Percentiles rank a stretch among this genome's conserved stretches.
Evolutionary conservation across 2,888 invertebrate species (phyloP).

Genomic region (Papilio demoleus): DNA sequence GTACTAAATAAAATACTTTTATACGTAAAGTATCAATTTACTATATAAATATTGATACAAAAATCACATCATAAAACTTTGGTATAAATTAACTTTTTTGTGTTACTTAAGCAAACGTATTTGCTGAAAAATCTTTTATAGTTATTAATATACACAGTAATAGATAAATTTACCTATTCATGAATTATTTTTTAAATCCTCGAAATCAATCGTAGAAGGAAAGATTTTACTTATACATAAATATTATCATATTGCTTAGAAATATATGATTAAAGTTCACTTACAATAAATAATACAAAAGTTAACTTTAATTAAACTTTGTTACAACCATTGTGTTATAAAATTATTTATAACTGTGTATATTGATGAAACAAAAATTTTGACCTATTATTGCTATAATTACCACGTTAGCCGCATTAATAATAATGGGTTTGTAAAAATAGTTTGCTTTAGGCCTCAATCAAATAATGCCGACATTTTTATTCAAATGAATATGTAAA

Average conservation of each 20-base stretch:
- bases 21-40: constrained; percentile 73
- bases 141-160: constrained; percentile 16
- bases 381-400: background rate
- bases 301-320: background rate
- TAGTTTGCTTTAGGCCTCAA: background rate
- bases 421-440: background rate
- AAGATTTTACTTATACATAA: background rate
- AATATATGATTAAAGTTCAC: background rate
- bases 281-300: constrained; percentile 1
- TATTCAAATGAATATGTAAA: background rate
- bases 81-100: constrained; percentile 50
- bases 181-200: background rate
- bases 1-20: constrained; percentile 45
- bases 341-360: constrained; percentile 24
- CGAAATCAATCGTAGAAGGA: background rate
- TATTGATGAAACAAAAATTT: background rate
- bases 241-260: background rate
- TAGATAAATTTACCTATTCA: constrained; percentile 20
- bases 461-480: background rate
- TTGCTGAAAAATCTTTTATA: constrained; percentile 19
- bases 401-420: too few species aligned
- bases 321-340: constrained; percentile 6
- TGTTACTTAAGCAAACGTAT: constrained; percentile 22
- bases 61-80: constrained; percentile 59
- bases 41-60: constrained; percentile 64